Percentiles rank a stretch among this genome's conserved stretches.
Conservation (phyloP, 2,888 invertebrate species). For the Patella depressa region DNA sequence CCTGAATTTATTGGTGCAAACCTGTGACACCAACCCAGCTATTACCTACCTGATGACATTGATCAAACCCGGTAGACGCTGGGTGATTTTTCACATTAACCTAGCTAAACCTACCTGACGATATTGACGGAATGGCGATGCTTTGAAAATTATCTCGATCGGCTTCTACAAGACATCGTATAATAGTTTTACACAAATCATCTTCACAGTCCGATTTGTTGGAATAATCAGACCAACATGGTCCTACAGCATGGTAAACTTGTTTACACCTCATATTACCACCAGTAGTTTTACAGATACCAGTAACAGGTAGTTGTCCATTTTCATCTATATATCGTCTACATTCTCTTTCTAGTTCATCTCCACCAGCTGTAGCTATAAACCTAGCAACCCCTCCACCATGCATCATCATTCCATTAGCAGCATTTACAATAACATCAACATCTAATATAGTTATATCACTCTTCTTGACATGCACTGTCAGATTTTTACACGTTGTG, state of each 20-base stretch:
- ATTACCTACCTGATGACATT: conserved; percentile 42
- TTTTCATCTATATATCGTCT: too few relatives aligned
- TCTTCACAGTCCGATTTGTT: conserved; percentile 41
- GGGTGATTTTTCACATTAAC: too few relatives aligned
- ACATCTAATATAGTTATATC: too few relatives aligned
- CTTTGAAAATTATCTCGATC: conserved; percentile 19
- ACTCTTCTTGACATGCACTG: too few relatives aligned
- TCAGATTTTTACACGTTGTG: too few relatives aligned
- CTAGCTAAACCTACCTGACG: conserved; percentile 36
- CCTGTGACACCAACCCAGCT: too few relatives aligned
- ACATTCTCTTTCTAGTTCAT: too few relatives aligned
- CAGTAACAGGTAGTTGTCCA: conserved; percentile 13
- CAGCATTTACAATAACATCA: too few relatives aligned
- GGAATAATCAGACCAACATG: conserved; percentile 36
- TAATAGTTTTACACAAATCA: conserved; percentile 37
- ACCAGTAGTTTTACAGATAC: conserved; percentile 34
- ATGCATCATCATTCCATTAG: too few relatives aligned
- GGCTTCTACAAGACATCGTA: conserved; percentile 37
- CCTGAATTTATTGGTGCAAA: too few relatives aligned
- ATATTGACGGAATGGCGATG: conserved; percentile 46
- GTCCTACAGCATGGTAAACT: conserved; percentile 42
- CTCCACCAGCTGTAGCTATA: too few relatives aligned
- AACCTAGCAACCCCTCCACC: too few relatives aligned
- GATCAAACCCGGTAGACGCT: conserved; percentile 15
- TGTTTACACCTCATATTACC: conserved; percentile 32